Evolutionary conservation across 2,888 invertebrate genomes (phyloP).

Genomic region (Lasiommata megera): DNA sequence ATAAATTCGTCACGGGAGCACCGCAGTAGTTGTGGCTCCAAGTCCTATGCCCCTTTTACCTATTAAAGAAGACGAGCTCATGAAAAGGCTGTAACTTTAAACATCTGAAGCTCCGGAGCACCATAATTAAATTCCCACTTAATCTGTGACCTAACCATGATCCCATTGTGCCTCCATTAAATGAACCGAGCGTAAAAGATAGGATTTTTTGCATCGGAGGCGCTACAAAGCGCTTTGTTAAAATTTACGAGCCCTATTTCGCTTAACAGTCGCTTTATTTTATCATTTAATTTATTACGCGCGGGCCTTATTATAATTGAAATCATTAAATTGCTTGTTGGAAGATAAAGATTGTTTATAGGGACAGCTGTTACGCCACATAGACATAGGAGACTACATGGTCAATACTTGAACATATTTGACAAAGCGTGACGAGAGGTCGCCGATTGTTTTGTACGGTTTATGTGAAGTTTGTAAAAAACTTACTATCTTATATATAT

Average conservation of each 20-base stretch:
- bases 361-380: neutral
- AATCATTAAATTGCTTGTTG: conserved; percentile 33
- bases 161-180: conserved; percentile 27
- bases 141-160: conserved; percentile 24
- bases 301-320: conserved; percentile 38
- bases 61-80: too few relatives aligned
- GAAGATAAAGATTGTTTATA: conserved; percentile 26
- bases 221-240: conserved; percentile 33
- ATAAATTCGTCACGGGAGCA: too few relatives aligned
- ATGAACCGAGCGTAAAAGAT: conserved; percentile 19
- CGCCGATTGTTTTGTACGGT: too few relatives aligned
- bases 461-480: too few relatives aligned
- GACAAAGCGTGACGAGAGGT: neutral
- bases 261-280: conserved; percentile 38
- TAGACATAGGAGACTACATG: neutral
- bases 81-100: neutral
- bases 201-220: conserved; percentile 29
- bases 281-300: conserved; percentile 37
- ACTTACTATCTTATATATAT: too few relatives aligned
- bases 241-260: conserved; percentile 37
- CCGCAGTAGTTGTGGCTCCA: too few relatives aligned
- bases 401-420: neutral
- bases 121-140: conserved; percentile 15
- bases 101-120: neutral
- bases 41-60: too few relatives aligned